These are phyloP conservation scores for Abrostola triplasia DNA, from an alignment of 2,888 invertebrate species.

Conservation along the genomic window DNA sequence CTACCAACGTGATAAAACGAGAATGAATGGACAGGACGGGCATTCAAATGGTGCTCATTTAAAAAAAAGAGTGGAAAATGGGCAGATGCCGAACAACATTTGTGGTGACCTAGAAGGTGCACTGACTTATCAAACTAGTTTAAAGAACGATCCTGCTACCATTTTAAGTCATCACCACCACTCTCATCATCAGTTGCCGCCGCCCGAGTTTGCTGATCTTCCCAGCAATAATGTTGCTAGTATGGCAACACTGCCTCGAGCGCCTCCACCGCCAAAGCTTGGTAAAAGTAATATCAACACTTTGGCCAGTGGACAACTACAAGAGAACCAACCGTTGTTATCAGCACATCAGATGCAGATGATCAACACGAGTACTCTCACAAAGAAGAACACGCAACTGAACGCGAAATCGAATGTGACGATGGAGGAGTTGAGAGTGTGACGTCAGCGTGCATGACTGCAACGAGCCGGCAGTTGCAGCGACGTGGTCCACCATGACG, in stretches of 20 bases:
- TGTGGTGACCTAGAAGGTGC: slow-evolving; percentile 94
- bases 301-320: slow-evolving; percentile 88
- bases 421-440: slow-evolving; percentile 95
- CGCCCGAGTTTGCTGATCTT: slow-evolving; percentile 95
- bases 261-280: slow-evolving; percentile 92
- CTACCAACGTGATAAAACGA: slow-evolving; percentile 96
- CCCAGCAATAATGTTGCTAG: slow-evolving; percentile 90
- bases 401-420: slow-evolving; percentile 89
- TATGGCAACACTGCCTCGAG: slow-evolving; percentile 90
- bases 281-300: slow-evolving; percentile 89
- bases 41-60: slow-evolving; percentile 86
- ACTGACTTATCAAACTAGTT: slow-evolving; percentile 83
- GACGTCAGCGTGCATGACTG: slow-evolving; percentile 90
- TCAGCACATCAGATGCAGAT: slow-evolving; percentile 93
- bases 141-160: slow-evolving; percentile 91
- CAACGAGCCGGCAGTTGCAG: slow-evolving; percentile 87
- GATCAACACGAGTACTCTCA: slow-evolving; percentile 92
- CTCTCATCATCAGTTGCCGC: slow-evolving; percentile 93
- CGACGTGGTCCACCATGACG: slow-evolving; percentile 84
- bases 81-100: slow-evolving; percentile 96
- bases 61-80: slow-evolving; percentile 94
- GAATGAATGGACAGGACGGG: slow-evolving; percentile 89
- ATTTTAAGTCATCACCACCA: slow-evolving; percentile 93
- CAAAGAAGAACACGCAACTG: slow-evolving; percentile 92
- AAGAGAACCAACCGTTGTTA: slow-evolving; percentile 91